phyloP scores from a whole-genome alignment of 2,113 vertebrate species.

The Myiozetetes cayanensis region DNA sequence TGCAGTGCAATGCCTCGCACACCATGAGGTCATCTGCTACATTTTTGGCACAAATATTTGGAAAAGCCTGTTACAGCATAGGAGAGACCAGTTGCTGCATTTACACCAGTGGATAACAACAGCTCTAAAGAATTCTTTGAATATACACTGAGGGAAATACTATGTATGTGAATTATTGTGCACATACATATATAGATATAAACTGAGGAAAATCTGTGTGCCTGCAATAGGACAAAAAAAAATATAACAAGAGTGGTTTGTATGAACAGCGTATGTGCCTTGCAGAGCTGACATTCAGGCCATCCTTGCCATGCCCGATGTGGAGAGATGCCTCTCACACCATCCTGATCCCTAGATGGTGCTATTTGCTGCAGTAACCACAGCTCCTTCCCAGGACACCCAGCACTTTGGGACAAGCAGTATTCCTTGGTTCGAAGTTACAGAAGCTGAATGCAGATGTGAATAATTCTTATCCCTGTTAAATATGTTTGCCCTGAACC shows the following conservation, averaged over 20 bases:
- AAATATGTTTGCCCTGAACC: background rate
- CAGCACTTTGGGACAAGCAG: background rate
- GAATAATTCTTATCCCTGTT: background rate
- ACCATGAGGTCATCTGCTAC: background rate
- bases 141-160: background rate
- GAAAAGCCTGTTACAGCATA: background rate
- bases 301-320: background rate
- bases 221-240: background rate
- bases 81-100: background rate
- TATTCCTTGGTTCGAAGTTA: background rate
- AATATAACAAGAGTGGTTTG: background rate
- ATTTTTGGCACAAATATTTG: background rate
- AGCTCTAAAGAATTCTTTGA: background rate
- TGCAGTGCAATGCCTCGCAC: background rate
- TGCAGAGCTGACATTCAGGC: background rate
- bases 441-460: background rate
- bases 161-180: background rate
- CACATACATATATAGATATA: background rate
- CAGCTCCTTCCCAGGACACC: background rate
- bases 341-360: constrained; percentile 54
- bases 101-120: background rate
- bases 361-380: constrained; percentile 15
- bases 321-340: background rate
- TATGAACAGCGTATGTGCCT: fast-evolving
- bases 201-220: background rate